Conservation (phyloP, 2,113 vertebrate genomes). For the Macrotis lagotis region DNA sequence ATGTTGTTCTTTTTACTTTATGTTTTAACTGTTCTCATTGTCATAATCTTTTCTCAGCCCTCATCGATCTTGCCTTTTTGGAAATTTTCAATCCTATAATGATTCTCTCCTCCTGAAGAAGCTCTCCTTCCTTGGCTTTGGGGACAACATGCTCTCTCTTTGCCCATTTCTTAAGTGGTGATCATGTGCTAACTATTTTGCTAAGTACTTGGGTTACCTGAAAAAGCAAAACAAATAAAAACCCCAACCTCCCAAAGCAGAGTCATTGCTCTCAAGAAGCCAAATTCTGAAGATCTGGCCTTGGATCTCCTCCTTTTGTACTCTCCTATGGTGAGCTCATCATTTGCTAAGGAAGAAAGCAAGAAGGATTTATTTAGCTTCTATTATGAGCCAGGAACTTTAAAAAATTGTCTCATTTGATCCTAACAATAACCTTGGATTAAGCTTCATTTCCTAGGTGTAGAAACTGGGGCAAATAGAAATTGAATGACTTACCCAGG, state of each 20-base stretch:
- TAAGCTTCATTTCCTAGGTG: not conserved
- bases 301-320: not conserved
- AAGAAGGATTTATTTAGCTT: not conserved
- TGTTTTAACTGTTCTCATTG: constrained; percentile 16
- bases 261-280: not conserved
- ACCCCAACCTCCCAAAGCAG: not conserved
- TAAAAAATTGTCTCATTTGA: not conserved
- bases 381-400: not conserved
- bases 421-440: not conserved
- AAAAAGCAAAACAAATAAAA: not conserved
- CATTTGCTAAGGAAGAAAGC: not conserved
- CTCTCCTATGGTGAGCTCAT: not conserved
- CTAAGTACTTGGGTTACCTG: not conserved
- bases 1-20: not conserved
- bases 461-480: not conserved
- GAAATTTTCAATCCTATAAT: not conserved
- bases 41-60: not conserved
- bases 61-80: not conserved
- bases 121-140: not conserved
- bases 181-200: not conserved
- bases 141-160: not conserved
- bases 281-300: not conserved
- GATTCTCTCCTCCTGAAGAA: not conserved
- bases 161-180: not conserved
- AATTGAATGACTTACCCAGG: not conserved